Conservation (phyloP, 2,113 vertebrate genomes). For the Ammodytes dubius region DNA sequence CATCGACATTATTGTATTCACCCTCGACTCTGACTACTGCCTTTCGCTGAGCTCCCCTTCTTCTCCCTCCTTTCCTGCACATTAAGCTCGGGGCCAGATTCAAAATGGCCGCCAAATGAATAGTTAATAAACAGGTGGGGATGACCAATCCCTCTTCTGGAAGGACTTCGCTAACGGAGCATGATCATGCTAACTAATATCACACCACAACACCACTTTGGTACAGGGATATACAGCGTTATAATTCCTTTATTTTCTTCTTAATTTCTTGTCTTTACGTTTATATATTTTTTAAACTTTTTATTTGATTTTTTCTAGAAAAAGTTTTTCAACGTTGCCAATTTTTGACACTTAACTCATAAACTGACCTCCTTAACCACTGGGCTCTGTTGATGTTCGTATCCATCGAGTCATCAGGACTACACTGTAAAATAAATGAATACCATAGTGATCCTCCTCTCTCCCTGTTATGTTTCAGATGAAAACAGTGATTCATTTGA, state of each 20-base stretch:
- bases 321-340: constrained; percentile 47
- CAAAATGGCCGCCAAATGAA: constrained; percentile 50
- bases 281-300: constrained; percentile 10
- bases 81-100: constrained; percentile 58
- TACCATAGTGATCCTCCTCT: constrained; percentile 5
- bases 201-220: constrained; percentile 41
- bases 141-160: constrained; percentile 25
- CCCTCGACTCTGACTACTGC: constrained; percentile 72
- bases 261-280: constrained; percentile 35
- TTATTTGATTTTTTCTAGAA: constrained; percentile 38
- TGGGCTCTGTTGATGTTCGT: constrained; percentile 23
- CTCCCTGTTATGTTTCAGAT: constrained; percentile 40
- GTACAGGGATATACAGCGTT: constrained; percentile 57
- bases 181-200: constrained; percentile 64
- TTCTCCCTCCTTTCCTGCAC: constrained; percentile 40
- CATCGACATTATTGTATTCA: constrained; percentile 74
- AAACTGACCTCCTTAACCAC: constrained; percentile 30
- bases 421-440: constrained; percentile 36
- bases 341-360: constrained; percentile 4
- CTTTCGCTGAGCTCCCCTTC: constrained; percentile 79
- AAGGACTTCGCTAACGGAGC: constrained; percentile 78
- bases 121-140: constrained; percentile 44
- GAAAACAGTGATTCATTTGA: constrained; percentile 54
- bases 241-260: constrained; percentile 23
- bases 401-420: constrained; percentile 26